A percentile compares a stretch with the other conserved stretches of the same genome.
These are phyloP conservation scores for Drosophila subsilvestris DNA, from an alignment of 2,888 invertebrate genomes.

Conservation along the genomic window DNA sequence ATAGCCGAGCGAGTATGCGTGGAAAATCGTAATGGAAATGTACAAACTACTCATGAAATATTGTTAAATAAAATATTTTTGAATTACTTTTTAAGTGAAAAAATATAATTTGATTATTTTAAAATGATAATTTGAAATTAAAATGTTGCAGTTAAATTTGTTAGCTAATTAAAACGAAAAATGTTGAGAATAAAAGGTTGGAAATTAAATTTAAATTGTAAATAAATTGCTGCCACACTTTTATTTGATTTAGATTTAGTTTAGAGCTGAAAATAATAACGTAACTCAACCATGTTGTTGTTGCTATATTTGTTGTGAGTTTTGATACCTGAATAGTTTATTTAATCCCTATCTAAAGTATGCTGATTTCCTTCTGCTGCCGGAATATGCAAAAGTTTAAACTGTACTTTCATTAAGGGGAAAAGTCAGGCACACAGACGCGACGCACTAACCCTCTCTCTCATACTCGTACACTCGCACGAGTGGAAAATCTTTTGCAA, in stretches of 20 bases:
- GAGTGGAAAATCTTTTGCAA: slow-evolving; percentile 38
- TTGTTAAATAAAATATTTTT: neutral
- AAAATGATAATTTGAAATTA: neutral
- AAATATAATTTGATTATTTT: neutral
- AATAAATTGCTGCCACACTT: neutral
- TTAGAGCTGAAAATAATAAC: too few species aligned
- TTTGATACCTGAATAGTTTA: neutral
- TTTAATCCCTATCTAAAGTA: neutral
- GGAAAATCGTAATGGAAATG: neutral
- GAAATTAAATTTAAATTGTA: neutral
- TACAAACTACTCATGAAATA: neutral
- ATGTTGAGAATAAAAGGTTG: too few species aligned
- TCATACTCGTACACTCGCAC: neutral
- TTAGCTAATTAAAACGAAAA: neutral
- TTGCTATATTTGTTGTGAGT: too few species aligned
- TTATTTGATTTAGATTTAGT: too few species aligned
- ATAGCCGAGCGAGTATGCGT: neutral
- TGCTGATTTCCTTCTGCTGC: slow-evolving; percentile 15
- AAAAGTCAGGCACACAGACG: slow-evolving; percentile 28
- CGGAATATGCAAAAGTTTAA: slow-evolving; percentile 38
- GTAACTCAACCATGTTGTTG: neutral
- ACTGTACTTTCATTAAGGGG: slow-evolving; percentile 46
- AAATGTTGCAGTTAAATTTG: neutral
- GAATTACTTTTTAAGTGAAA: neutral
- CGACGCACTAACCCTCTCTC: slow-evolving; percentile 1